phyloP scores from a whole-genome alignment of 2,113 vertebrate species.

The Rhegmatorhina hoffmannsi region DNA sequence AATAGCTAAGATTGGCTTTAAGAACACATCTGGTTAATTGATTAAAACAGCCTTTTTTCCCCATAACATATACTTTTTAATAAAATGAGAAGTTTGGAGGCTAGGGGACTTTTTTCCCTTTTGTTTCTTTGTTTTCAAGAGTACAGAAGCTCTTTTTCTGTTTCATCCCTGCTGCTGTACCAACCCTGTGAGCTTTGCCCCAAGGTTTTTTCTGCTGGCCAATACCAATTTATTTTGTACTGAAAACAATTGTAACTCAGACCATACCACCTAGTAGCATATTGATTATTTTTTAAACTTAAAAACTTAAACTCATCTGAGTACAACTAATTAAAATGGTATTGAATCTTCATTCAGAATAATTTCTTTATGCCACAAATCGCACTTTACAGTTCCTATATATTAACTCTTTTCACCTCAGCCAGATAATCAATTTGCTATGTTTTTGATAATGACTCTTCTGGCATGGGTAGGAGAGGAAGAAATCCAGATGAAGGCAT shows the following conservation, averaged over 20 bases:
- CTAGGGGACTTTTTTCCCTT: neutral
- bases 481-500: neutral
- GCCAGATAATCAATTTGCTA: neutral
- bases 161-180: neutral
- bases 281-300: neutral
- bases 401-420: neutral
- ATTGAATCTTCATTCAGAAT: neutral
- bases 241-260: neutral
- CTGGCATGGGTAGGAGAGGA: neutral
- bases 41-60: neutral
- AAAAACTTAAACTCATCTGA: neutral
- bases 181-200: neutral
- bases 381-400: neutral
- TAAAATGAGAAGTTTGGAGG: neutral
- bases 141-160: neutral
- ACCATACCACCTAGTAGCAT: neutral
- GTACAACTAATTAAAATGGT: neutral
- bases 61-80: neutral
- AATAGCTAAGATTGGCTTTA: neutral
- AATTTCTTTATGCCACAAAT: neutral
- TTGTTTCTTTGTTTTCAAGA: neutral
- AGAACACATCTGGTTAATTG: neutral
- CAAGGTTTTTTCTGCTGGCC: neutral
- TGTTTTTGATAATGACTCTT: neutral
- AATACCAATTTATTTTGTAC: conserved; percentile 14